Evolutionary conservation across 2,113 vertebrate genomes (phyloP), one percentile per base, ranked within the genome.

Genomic region (Cryptotis parvus): DNA sequence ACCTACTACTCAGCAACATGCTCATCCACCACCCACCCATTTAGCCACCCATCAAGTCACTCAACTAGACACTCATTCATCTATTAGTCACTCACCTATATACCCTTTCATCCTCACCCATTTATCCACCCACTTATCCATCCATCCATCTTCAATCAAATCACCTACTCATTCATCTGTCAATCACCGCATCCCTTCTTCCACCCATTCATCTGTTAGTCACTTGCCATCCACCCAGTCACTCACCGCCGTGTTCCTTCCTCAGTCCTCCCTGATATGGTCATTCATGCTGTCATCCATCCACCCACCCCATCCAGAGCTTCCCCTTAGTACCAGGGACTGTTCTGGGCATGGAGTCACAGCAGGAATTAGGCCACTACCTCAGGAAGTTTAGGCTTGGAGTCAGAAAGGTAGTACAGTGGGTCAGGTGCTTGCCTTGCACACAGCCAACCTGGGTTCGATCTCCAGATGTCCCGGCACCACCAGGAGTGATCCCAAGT

Each of bases 21-120:
- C 8, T 33, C 16, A 43, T 35, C 22, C 4, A 63, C 58, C 18
- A 14, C 49, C 16, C 26, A 63, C 52, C 3, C 3, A 18, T 27
- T 4, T 12, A 20, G 27, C 10, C 3, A 39, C 3, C 16, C 45
- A 58, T 3, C 27, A 1, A 11, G 1, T 3, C 26, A 9, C 7
- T 27, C 2, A 27, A 1, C 35, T 6, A 35, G 2, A 20, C 66
- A 65, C 10, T 9, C 63, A 74, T 6, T 1, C 27, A 49, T 33
- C 55, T 22, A 49, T 6, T 52, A 55, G 3, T 29, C 27, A n/a
- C 20, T 24, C 26, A 33, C 6, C 49, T 61, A n/a, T 15, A 29
- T 43, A 4, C 4, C 45, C 35, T 55, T 7, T 16, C 33, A 58
- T n/a, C n/a, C 1, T 12, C n/a, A 20, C 9, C 12, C 27, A 33